phyloP scores from a whole-genome alignment of 2,888 invertebrate species.

The Monopis laevigella region DNA sequence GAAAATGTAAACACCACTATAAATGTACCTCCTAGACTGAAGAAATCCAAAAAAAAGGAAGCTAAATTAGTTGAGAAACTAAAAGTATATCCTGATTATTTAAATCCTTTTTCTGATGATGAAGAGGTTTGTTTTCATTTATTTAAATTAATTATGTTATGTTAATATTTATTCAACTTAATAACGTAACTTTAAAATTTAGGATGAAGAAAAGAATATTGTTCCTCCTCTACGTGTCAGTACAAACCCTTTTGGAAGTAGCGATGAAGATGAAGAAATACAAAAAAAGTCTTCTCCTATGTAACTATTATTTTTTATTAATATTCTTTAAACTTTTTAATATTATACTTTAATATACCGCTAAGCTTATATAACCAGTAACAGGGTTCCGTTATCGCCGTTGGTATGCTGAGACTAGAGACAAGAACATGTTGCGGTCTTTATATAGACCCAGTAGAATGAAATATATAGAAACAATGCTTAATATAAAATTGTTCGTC shows the following conservation, averaged over 20 bases:
- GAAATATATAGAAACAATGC: no score
- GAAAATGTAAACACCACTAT: no score
- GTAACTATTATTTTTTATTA: no score
- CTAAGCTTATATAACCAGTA: no score
- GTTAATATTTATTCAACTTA: constrained; percentile 4
- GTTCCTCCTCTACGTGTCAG: constrained; percentile 33
- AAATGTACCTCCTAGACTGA: constrained; percentile 52
- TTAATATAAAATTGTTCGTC: no score
- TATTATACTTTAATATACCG: no score
- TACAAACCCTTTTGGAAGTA: constrained; percentile 77
- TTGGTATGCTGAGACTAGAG: no score
- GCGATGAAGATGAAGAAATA: constrained; percentile 70
- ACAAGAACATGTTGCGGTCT: no score
- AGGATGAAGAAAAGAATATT: constrained; percentile 36
- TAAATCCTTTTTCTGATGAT: constrained; percentile 86
- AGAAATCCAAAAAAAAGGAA: constrained; percentile 29
- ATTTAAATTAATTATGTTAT: not conserved
- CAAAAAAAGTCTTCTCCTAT: constrained; percentile 21
- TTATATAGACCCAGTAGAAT: no score
- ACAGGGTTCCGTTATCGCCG: no score
- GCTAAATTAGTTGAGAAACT: constrained; percentile 18
- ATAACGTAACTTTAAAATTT: constrained; percentile 20
- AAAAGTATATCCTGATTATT: constrained; percentile 75
- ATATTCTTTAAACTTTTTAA: no score
- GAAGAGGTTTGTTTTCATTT: constrained; percentile 40